phyloP scores from a whole-genome alignment of 2,797 vertebrate species.

The Falco biarmicus region DNA sequence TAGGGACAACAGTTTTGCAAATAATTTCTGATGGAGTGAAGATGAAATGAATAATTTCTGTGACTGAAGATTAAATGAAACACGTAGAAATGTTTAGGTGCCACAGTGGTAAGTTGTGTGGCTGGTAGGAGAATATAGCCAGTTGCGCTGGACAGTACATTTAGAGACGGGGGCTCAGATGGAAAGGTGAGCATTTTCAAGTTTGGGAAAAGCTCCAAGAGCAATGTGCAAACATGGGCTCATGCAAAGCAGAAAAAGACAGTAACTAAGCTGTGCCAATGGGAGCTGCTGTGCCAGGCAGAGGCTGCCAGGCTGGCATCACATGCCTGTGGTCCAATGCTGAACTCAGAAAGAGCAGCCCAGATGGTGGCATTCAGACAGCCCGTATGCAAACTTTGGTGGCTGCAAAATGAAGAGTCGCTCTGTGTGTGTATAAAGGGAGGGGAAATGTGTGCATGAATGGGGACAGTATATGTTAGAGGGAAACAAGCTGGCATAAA shows the following conservation, averaged over 20 bases:
- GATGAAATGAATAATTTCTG: too few species aligned
- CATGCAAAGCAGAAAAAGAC: neutral
- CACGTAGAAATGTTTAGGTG: neutral
- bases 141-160: neutral
- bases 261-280: neutral
- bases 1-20: neutral
- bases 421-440: neutral
- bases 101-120: neutral
- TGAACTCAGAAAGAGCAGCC: neutral
- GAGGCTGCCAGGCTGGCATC: neutral
- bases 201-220: neutral
- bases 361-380: neutral
- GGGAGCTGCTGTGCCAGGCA: neutral
- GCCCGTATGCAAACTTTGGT: neutral
- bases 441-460: fast-evolving
- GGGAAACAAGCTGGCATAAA: neutral
- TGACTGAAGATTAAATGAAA: neutral
- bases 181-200: neutral
- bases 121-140: neutral
- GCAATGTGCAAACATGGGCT: neutral
- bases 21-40: neutral
- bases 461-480: neutral
- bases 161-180: neutral
- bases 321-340: neutral
- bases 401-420: neutral